These are phyloP conservation scores for Calliopum simillimum DNA, from an alignment of 2,888 invertebrate species.

Conservation along the genomic window DNA sequence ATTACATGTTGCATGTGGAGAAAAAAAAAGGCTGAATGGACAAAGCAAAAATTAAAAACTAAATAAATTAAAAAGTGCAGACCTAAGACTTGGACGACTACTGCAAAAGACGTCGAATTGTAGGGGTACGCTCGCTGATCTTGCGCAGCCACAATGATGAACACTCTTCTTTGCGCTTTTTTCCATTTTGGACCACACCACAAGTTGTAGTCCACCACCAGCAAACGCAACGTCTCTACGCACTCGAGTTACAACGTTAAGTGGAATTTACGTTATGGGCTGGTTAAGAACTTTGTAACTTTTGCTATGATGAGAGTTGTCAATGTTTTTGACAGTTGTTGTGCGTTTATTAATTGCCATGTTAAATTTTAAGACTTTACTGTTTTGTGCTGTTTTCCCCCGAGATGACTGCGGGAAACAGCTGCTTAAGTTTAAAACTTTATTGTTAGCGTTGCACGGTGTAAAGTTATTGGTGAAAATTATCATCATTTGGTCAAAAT, in stretches of 20 bases:
- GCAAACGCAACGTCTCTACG: neutral
- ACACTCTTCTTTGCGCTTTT: no score
- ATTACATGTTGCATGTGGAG: constrained; percentile 16
- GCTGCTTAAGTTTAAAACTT: no score
- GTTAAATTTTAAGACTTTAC: constrained; percentile 35
- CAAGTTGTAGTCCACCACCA: neutral
- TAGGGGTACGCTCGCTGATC: no score
- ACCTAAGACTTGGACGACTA: no score
- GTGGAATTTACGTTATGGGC: constrained; percentile 9
- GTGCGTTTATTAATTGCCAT: constrained; percentile 38
- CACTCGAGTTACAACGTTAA: constrained; percentile 5
- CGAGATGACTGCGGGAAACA: no score
- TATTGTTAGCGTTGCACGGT: no score
- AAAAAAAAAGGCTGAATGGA: constrained; percentile 4
- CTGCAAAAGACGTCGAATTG: no score
- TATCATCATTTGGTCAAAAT: no score
- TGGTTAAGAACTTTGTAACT: neutral
- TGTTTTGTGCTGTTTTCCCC: no score
- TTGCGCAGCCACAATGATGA: no score
- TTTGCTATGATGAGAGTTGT: constrained; percentile 37
- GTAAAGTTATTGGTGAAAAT: no score
- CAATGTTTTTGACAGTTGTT: constrained; percentile 42
- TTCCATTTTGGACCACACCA: constrained; percentile 28
- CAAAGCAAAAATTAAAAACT: neutral
- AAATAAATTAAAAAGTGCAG: neutral